phyloP scores from a whole-genome alignment of 2,797 vertebrate species.

The Chrysocyon brachyurus region DNA sequence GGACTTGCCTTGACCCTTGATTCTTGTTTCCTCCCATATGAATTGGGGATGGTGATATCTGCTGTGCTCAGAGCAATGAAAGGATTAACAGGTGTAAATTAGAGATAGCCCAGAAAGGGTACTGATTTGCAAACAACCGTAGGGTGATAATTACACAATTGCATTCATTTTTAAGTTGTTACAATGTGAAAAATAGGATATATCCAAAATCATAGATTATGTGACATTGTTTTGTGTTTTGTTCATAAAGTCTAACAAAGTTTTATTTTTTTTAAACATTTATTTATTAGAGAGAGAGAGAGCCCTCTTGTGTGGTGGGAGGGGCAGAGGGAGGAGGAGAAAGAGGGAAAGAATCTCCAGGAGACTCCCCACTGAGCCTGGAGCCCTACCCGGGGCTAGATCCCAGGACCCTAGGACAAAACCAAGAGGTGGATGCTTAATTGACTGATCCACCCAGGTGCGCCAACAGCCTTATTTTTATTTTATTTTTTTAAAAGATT shows the following conservation, averaged over 20 bases:
- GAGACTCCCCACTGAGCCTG: neutral
- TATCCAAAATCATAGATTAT: neutral
- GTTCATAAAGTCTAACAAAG: neutral
- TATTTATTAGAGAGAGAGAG: neutral
- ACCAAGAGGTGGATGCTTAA: neutral
- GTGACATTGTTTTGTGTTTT: neutral
- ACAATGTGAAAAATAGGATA: neutral
- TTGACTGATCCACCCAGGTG: neutral
- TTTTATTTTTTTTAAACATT: neutral
- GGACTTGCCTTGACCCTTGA: neutral
- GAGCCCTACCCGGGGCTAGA: neutral
- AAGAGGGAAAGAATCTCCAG: neutral
- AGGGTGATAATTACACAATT: slow-evolving; percentile 50
- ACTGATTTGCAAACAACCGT: slow-evolving; percentile 5
- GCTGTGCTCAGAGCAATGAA: fast-evolving
- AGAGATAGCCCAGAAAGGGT: neutral
- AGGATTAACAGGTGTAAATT: slow-evolving; percentile 49
- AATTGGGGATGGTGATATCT: neutral
- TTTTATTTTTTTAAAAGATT: no score
- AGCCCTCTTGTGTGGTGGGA: neutral
- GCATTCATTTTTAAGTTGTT: slow-evolving; percentile 21
- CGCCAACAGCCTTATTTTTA: neutral
- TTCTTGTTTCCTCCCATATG: neutral
- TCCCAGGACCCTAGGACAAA: neutral
- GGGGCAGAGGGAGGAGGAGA: neutral